These are phyloP conservation scores for Monopis laevigella DNA, from an alignment of 2,888 invertebrate genomes.

Conservation along the genomic window DNA sequence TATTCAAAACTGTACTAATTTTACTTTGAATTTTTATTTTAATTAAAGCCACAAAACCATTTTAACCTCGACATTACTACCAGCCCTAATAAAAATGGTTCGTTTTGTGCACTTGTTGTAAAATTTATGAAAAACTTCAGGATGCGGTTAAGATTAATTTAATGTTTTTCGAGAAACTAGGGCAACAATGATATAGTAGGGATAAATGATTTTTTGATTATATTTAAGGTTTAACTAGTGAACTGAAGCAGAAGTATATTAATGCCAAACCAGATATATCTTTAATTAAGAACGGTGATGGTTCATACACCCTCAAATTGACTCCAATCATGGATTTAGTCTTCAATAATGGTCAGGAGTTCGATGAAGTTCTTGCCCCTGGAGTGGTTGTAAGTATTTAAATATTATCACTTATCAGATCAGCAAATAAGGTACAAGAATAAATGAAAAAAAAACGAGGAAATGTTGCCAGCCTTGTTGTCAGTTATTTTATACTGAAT, in stretches of 20 bases:
- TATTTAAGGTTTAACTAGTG: constrained; percentile 1
- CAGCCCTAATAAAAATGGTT: too few species aligned
- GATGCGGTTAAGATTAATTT: too few species aligned
- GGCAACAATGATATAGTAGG: not conserved
- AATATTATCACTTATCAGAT: too few species aligned
- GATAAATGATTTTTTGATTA: too few species aligned
- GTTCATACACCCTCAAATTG: not conserved
- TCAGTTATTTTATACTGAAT: too few species aligned
- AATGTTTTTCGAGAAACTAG: not conserved
- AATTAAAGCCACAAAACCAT: not conserved
- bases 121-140: too few species aligned
- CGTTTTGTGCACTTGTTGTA: too few species aligned
- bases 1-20: too few species aligned
- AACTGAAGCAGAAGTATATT: constrained; percentile 1
- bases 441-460: too few species aligned
- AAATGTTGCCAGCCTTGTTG: too few species aligned
- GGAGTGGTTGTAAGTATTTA: constrained; percentile 5
- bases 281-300: constrained; percentile 5
- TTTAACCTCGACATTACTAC: not conserved
- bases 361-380: constrained; percentile 5
- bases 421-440: too few species aligned
- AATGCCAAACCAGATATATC: constrained; percentile 2
- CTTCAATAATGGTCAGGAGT: constrained; percentile 4
- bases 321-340: not conserved
- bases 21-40: too few species aligned